Conservation (phyloP, 2,888 invertebrate species). For the Adela reaumurella region DNA sequence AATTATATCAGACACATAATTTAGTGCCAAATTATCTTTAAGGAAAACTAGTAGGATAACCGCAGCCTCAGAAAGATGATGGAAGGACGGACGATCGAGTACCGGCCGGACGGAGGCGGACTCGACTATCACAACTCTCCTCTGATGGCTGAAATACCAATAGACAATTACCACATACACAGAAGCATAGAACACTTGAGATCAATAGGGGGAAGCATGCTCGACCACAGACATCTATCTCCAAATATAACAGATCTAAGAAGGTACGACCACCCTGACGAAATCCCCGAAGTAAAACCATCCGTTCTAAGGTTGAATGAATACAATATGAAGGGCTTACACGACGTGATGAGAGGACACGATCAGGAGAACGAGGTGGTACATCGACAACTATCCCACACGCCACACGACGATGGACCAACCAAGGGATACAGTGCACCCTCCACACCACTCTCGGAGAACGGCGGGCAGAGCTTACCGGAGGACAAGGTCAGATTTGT, state of each 20-base stretch:
- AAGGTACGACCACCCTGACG: slow-evolving; percentile 49
- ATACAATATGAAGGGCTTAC: slow-evolving; percentile 31
- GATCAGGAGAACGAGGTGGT: slow-evolving; percentile 43
- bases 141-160: slow-evolving; percentile 64
- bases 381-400: slow-evolving; percentile 34
- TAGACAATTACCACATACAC: slow-evolving; percentile 63
- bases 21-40: slow-evolving; percentile 43
- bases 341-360: slow-evolving; percentile 37
- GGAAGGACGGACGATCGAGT: slow-evolving; percentile 55
- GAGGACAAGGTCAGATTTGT: slow-evolving; percentile 55
- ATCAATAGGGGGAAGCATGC: slow-evolving; percentile 54
- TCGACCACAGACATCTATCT: slow-evolving; percentile 45
- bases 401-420: slow-evolving; percentile 38
- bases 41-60: slow-evolving; percentile 30
- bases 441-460: slow-evolving; percentile 48
- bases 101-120: slow-evolving; percentile 57
- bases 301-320: slow-evolving; percentile 49
- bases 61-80: slow-evolving; percentile 48
- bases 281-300: slow-evolving; percentile 48
- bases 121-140: slow-evolving; percentile 66
- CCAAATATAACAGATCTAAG: slow-evolving; percentile 45
- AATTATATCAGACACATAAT: slow-evolving; percentile 24
- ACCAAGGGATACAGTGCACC: slow-evolving; percentile 49
- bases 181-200: slow-evolving; percentile 63
- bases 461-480: slow-evolving; percentile 43